A percentile compares a stretch with the other conserved stretches of the same genome.
Conservation (phyloP, 2,797 vertebrate species). For the Sebastolobus alascanus region DNA sequence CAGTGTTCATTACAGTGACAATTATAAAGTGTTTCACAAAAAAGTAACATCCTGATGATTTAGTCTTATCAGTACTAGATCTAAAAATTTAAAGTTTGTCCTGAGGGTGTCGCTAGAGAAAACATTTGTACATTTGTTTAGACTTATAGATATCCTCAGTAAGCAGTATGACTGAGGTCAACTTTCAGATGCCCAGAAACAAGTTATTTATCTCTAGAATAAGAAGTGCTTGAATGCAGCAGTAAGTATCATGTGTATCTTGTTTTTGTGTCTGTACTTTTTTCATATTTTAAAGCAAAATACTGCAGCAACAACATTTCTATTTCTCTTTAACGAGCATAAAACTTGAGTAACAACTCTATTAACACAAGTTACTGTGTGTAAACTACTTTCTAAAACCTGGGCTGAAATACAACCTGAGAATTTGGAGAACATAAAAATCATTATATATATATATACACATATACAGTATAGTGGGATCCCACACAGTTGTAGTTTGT, state of each 20-base stretch:
- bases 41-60: background rate
- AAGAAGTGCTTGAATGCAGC: background rate
- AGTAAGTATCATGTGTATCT: background rate
- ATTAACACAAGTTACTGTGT: too few relatives aligned
- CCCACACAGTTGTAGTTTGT: too few relatives aligned
- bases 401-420: too few relatives aligned
- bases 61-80: background rate
- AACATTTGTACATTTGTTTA: background rate
- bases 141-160: background rate
- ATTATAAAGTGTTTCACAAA: background rate
- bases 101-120: background rate
- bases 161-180: background rate
- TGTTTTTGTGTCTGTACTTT: background rate
- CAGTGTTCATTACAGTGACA: background rate
- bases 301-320: too few relatives aligned
- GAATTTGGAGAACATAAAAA: too few relatives aligned
- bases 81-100: background rate
- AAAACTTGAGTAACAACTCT: too few relatives aligned
- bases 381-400: too few relatives aligned
- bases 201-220: background rate
- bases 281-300: too few relatives aligned
- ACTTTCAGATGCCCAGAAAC: background rate
- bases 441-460: too few relatives aligned
- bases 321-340: too few relatives aligned
- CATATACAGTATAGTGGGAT: too few relatives aligned